Base-by-base conservation (phyloP, 2,888 invertebrate species). In the Xylota sylvarum region DNA sequence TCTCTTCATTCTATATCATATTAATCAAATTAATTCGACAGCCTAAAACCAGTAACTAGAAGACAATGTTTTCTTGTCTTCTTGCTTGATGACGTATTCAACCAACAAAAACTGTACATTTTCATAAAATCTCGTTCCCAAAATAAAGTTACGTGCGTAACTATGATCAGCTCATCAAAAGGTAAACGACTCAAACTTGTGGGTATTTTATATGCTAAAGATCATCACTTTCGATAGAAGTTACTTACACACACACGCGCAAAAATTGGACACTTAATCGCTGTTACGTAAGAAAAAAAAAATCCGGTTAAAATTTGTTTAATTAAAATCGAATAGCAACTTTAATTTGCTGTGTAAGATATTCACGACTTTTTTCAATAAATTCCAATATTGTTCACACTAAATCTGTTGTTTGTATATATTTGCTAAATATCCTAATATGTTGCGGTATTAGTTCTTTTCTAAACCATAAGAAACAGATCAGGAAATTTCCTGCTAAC, bases 171-270 rank as follows among this genome's bases (percentile, higher is more conserved):
- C 10, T 17, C 60, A 62, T 60, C 52, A 43, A 81, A 74, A 81
- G 74, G 74, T 69, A 81, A 81, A 74, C 80, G 60, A 81, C 73
- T 81, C 35, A 67, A 46, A 35, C 17, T 60, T 58, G 40, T 67
- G 65, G 56, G 58, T 80, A 58, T 65, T 65, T 80, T 50, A 65
- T 70, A 60, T 65, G 58, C 17, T 60, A 60, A 74, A 62, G 52
- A 62, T 48, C 23, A 74, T 46, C 58, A 70, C 55, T 56, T 64
- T 55, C 46, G 55, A 64, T 65, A 48, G 56, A 52, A 55, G 12
- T 37, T 17, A 46, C 48, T 1, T 23, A 58, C 4, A 55, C 48
- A 72, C 10, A 48, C 10, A 58, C 9, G 27, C 10, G 5, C 10
- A 10, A 40, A 55, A 46, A n/a, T 1, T 72, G 12, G 23, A 23